Evolutionary conservation across 1,140 invertebrate genomes (phyloP), one percentile per base, ranked within the genome.

Genomic region (Tribolium madens): DNA sequence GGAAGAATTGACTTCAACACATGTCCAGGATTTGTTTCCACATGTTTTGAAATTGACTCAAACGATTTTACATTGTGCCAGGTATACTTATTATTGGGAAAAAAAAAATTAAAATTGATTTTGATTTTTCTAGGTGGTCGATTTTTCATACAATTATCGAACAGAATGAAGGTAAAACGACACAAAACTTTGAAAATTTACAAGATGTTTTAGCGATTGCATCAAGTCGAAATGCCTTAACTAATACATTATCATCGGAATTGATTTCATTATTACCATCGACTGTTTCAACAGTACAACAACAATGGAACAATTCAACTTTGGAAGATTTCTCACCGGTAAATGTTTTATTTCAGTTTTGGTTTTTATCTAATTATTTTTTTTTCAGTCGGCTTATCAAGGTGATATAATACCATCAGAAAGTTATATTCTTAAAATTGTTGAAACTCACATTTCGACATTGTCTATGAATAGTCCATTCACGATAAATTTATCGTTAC

Each of bases 371-470:
- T 72, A 5, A 9, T 57, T 42, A 80, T 82, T 76, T 72, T 68
- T n/a, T 50, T 88, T 88, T 42, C 84, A 94, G 93, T 90, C 90
- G 48, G 90, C 91, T 3, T 94, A 92, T 83, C 89, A 91, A 12
- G 92, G 91, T 79, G 94, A 96, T 83, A 91, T 95, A 3, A 92
- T 96, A 78, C 94, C 94, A 15, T 91, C 92, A 0, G 95, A 96
- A 83, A 95, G 91, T 81, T 95, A 94, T 77, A 90, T 95, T 4
- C 87, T 92, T 75, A 89, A 89, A 18, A 88, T 91, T 1, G 87
- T 93, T 5, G 88, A 88, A 79, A 84, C 87, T 15, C 89, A 90
- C 74, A 86, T 91, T 7, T 87, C 87, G 13, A 88, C 88, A 6
- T 79, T 92, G 2, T 90, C 91, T 17, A 87, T 88, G 73, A 88